Base-by-base conservation (phyloP, 2,113 vertebrate genomes). In the Phaethornis superciliosus region DNA sequence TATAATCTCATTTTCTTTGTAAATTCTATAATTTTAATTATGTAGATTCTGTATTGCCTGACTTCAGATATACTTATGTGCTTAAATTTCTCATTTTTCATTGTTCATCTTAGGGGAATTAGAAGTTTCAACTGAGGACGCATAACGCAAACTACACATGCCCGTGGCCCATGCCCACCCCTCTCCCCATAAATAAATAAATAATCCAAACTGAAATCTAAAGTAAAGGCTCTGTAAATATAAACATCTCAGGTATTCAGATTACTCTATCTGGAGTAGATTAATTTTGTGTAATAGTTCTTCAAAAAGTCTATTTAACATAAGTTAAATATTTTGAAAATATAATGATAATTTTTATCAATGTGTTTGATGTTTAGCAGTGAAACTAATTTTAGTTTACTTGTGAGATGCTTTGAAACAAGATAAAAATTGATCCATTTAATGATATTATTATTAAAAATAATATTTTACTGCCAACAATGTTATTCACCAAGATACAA, bases 1-100 rank as follows among this genome's bases (percentile, higher is more conserved):
- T 60, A 71, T 89, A 65, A 88, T 91, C n/a, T 87, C 24, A 86
- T 55, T 93, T 17, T 54, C 56, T 72, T 94, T 87, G 16, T 67
- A 90, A 13, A 81, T 94, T 80, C 47, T 86, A 90, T 92, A 13
- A 81, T 94, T 80, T 47, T 86, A 92, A 77, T 92, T 93, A 91
- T 90, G 90, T 55, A 96, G 90, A 96, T 95, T 79, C 13, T 44
- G 5, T 82, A 44, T 81, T 63, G 33, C 95, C 49, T 94, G 59
- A 88, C 55, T 96, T 94, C 72, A 81, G 54, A 82, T 88, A 68
- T 74, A 72, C 90, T 95, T 84, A 60, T 2, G 2, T 63, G 37
- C 47, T 83, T 77, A 86, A 81, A 81, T 93, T 91, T 35, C 54
- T 91, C 2, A 74, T 86, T 94, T 90, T 93, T 88, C 26, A 28